Evolutionary conservation across 2,888 invertebrate genomes (phyloP), one percentile per base, ranked within the genome.

Genomic region (Hyposoter didymator): DNA sequence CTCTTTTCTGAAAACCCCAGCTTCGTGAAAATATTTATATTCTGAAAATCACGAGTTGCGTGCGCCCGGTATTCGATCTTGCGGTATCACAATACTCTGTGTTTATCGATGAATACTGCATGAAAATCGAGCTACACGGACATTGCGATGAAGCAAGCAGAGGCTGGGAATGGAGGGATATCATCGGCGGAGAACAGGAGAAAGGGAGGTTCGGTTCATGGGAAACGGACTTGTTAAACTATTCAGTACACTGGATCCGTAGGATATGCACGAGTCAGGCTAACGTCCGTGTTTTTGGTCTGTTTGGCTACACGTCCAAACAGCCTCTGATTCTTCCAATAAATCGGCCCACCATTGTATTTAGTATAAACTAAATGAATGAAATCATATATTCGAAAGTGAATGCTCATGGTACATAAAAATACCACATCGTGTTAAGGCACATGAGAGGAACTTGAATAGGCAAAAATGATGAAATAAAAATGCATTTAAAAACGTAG

Each of bases 181-280:
- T 8, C n/a, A 62, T 28, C 14, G 12, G 28, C 28, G 28, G 4
- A 12, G 59, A 32, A 32, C 32, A 17, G 0, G 62, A 8, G n/a
- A 17, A 35, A 35, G n/a, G 64, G n/a, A 6, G n/a, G 35, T 64
- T n/a, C 14, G 39, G 64, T 64, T 39, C 35, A 35, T 64, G 64
- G 64, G 7, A 35, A 64, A 35, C 64, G 39, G 64, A 64, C 64
- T 64, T 39, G 32, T n/a, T n/a, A 39, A 64, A 64, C 35, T 64
- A 35, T 35, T 64, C 35, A 64, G 64, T 39, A 39, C 35, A 39
- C 64, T 39, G 5, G 19, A 39, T 8, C 64, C 8, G 35, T 35
- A 14, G 3, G 35, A n/a, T 7, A 35, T 5, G 59, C 28, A 4
- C 28, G 14, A 59, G 14, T 4, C 5, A 64, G 7, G 17, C 32